These are phyloP conservation scores for Peromyscus attwateri DNA, from an alignment of 2,797 vertebrate species.

Conservation along the genomic window DNA sequence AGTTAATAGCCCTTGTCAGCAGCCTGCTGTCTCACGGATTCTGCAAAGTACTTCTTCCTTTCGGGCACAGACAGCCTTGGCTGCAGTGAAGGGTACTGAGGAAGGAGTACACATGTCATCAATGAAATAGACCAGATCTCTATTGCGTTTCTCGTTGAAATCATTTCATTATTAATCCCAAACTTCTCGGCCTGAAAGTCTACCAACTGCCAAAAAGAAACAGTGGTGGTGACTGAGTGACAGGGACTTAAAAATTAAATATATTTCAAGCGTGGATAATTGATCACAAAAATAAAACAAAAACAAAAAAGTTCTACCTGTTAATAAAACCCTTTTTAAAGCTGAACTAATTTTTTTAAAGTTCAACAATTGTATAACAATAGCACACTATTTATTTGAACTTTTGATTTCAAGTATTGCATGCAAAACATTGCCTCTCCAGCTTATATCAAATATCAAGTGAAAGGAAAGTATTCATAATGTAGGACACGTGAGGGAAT, in stretches of 20 bases:
- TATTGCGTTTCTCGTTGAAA: constrained; percentile 67
- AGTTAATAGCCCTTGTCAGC: constrained; percentile 77
- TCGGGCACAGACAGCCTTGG: constrained; percentile 66
- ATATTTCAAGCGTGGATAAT: not conserved
- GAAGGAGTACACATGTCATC: constrained; percentile 66
- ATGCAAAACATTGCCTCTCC: not conserved
- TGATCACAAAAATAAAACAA: constrained; percentile 18
- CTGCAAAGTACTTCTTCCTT: constrained; percentile 70
- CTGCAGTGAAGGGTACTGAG: constrained; percentile 63
- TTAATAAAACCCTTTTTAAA: constrained; percentile 9
- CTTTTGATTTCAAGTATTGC: not conserved
- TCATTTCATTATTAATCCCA: constrained; percentile 70
- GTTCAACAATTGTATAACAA: not conserved
- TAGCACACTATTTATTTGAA: not conserved
- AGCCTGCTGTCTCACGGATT: constrained; percentile 53
- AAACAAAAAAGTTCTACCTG: not conserved
- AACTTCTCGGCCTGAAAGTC: constrained; percentile 58
- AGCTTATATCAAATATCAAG: not conserved
- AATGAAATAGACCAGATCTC: constrained; percentile 71
- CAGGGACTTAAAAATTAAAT: constrained; percentile 57
- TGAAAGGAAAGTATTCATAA: not conserved
- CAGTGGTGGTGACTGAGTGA: constrained; percentile 35
- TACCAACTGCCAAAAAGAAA: constrained; percentile 69
- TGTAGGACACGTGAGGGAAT: not conserved
- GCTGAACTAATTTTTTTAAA: not conserved